Percentiles rank a stretch among this genome's conserved stretches.
Evolutionary conservation across 2,113 vertebrate species (phyloP).

Genomic region (Anthoscopus minutus): DNA sequence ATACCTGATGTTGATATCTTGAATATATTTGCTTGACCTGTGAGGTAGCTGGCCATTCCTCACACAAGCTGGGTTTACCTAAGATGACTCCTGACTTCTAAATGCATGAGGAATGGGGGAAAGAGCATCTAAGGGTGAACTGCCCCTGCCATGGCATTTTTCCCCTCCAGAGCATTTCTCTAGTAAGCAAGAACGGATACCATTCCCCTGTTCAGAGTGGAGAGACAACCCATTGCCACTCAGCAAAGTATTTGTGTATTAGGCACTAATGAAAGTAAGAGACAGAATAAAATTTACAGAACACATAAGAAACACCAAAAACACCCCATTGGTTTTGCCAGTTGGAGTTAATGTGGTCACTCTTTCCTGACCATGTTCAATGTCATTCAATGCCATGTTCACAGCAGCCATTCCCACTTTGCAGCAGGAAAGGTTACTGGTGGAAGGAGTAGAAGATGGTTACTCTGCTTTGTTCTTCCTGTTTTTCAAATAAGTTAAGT

Average conservation of each 20-base stretch:
- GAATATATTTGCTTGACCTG: background rate
- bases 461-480: background rate
- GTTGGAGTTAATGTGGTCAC: background rate
- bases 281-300: background rate
- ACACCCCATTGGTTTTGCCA: background rate
- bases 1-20: background rate
- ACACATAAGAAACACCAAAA: background rate
- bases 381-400: no score
- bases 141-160: background rate
- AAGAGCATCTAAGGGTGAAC: background rate
- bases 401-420: background rate
- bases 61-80: background rate
- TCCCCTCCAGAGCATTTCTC: background rate
- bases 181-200: background rate
- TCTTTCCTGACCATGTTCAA: background rate
- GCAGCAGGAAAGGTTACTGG: background rate
- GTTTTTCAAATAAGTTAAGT: background rate
- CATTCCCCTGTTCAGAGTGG: background rate
- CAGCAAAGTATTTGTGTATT: background rate
- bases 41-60: background rate
- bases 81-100: background rate
- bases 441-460: background rate
- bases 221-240: background rate
- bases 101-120: background rate
- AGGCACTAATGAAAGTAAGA: background rate